These are phyloP conservation scores for Aporophyla lueneburgensis DNA, from an alignment of 2,888 invertebrate species.

Conservation along the genomic window DNA sequence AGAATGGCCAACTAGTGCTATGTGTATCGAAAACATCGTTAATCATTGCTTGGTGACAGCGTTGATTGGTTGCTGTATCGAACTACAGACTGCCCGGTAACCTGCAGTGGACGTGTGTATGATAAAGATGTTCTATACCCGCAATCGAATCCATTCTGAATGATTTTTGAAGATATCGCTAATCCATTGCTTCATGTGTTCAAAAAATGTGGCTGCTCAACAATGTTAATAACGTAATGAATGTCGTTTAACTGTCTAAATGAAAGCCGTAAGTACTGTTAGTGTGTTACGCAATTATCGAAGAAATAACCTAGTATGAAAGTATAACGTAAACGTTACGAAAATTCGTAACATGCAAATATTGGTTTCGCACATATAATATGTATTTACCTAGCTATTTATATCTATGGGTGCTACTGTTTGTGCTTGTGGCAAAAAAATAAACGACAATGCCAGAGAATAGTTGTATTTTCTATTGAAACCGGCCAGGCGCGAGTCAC, in stretches of 20 bases:
- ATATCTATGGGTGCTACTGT: neutral
- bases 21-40: conserved; percentile 26
- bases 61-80: conserved; percentile 36
- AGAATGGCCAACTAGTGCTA: neutral
- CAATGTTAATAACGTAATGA: too few relatives aligned
- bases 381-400: neutral
- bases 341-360: too few relatives aligned
- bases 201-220: too few relatives aligned
- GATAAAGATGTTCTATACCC: conserved; percentile 1
- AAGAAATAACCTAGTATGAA: neutral
- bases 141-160: too few relatives aligned
- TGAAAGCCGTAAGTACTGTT: too few relatives aligned
- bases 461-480: too few relatives aligned
- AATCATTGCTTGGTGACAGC: conserved; percentile 20
- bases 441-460: too few relatives aligned
- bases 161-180: too few relatives aligned
- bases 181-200: too few relatives aligned
- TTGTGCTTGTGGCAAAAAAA: neutral
- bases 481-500: too few relatives aligned
- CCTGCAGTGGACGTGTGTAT: neutral
- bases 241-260: neutral
- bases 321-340: neutral
- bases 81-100: neutral
- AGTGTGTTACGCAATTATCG: too few relatives aligned
- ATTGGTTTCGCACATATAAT: neutral